These are phyloP conservation scores for Regulus satrapa DNA, from an alignment of 2,113 vertebrate genomes.

Conservation along the genomic window DNA sequence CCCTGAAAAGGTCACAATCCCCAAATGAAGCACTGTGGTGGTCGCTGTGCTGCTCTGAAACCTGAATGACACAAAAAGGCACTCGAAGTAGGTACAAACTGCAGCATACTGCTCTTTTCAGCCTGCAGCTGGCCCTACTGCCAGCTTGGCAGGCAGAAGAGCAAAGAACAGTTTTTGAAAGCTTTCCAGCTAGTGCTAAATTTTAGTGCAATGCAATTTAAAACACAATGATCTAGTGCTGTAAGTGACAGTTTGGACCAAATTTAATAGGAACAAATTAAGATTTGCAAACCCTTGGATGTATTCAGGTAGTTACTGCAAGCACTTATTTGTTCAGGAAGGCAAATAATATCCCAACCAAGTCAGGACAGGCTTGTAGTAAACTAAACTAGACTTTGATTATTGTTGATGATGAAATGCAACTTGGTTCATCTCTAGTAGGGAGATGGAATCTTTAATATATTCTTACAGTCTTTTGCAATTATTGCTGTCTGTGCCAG, in stretches of 20 bases:
- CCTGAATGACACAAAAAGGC: rapidly evolving
- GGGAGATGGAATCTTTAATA: not conserved
- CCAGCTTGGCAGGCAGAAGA: not conserved
- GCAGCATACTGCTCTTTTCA: not conserved
- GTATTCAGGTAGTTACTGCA: not conserved
- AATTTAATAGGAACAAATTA: not conserved
- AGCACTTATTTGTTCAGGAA: not conserved
- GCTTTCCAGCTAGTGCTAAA: not conserved
- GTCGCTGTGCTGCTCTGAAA: not conserved
- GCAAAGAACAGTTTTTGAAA: not conserved
- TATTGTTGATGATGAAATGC: not conserved
- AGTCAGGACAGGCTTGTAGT: not conserved
- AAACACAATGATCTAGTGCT: not conserved
- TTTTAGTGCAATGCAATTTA: not conserved
- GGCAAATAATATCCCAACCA: not conserved
- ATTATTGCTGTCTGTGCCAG: not conserved
- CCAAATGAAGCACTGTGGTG: too few species aligned
- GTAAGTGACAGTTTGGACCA: not conserved
- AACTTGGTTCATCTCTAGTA: not conserved
- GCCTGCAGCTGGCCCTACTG: not conserved
- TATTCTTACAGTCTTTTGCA: not conserved
- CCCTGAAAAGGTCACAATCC: not conserved
- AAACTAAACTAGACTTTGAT: slow-evolving; percentile 10
- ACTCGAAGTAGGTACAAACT: not conserved
- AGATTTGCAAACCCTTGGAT: not conserved